A percentile compares a stretch with the other conserved stretches of the same genome.
Evolutionary conservation across 2,113 vertebrate genomes (phyloP).

Genomic region (Erythrolamprus reginae): DNA sequence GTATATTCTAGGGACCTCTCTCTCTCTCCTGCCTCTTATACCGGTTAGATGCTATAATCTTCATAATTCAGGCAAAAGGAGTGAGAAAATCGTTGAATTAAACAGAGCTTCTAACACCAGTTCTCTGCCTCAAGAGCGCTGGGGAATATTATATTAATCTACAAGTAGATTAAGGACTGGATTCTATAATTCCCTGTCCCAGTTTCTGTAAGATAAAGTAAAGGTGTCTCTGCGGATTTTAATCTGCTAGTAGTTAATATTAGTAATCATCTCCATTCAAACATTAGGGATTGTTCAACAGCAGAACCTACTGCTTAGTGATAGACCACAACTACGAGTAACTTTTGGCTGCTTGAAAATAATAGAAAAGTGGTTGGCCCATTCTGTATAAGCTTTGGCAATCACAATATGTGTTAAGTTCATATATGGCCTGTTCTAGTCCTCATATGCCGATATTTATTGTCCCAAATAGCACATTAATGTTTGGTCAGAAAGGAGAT

Average conservation of each 20-base stretch:
- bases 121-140: background rate
- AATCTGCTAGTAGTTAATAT: background rate
- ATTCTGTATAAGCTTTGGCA: background rate
- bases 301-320: background rate
- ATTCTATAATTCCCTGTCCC: background rate
- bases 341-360: background rate
- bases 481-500: background rate
- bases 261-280: background rate
- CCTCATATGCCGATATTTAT: background rate
- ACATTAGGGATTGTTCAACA: background rate
- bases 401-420: background rate
- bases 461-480: background rate
- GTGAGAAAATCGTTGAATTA: background rate
- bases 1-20: background rate
- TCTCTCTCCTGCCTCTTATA: background rate
- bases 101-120: background rate
- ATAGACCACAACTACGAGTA: background rate
- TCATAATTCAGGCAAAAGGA: background rate
- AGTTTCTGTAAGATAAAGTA: background rate
- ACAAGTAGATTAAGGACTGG: background rate
- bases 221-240: background rate
- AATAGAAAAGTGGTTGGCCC: background rate
- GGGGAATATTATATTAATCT: background rate
- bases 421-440: background rate
- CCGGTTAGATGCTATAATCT: background rate